A percentile compares a stretch with the other conserved stretches of the same genome.
Evolutionary conservation across 2,888 invertebrate genomes (phyloP).

Genomic region (Brachynemurus nebulosus): DNA sequence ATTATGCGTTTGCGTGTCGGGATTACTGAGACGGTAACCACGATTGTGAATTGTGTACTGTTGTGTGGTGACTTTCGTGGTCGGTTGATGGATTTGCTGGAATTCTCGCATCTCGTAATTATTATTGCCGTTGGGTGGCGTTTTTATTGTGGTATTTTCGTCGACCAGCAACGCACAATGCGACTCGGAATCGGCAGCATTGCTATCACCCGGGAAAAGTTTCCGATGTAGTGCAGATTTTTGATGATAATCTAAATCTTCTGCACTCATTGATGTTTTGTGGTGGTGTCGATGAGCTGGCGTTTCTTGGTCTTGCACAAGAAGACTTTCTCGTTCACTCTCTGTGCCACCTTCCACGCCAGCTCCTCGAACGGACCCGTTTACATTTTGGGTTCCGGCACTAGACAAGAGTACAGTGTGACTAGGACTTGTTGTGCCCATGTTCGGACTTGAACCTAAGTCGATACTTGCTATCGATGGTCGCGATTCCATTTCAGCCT

Average conservation of each 20-base stretch:
- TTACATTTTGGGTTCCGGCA: slow-evolving; percentile 30
- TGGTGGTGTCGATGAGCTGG: slow-evolving; percentile 12
- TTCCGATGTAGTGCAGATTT: slow-evolving; percentile 9
- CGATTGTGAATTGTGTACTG: slow-evolving; percentile 37
- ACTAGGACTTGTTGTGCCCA: slow-evolving; percentile 24
- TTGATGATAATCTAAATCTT: slow-evolving; percentile 16
- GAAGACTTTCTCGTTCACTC: slow-evolving; percentile 43
- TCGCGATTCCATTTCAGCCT: slow-evolving; percentile 46
- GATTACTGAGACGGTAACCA: slow-evolving; percentile 11
- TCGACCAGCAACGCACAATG: slow-evolving; percentile 39
- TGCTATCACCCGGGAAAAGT: slow-evolving; percentile 25
- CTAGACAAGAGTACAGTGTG: slow-evolving; percentile 14
- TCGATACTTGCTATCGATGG: slow-evolving; percentile 24
- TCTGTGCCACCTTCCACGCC: slow-evolving; percentile 32
- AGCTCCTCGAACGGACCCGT: slow-evolving; percentile 42
- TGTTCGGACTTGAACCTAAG: slow-evolving; percentile 18
- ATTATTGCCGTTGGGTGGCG: slow-evolving; percentile 58
- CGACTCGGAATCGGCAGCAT: slow-evolving; percentile 44
- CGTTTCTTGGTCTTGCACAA: slow-evolving; percentile 33
- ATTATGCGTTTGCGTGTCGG: slow-evolving; percentile 28
- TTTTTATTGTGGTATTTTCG: slow-evolving; percentile 30
- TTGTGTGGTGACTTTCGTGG: slow-evolving; percentile 35
- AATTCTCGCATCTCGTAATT: slow-evolving; percentile 69
- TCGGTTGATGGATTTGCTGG: slow-evolving; percentile 29
- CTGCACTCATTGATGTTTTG: slow-evolving; percentile 14